phyloP scores from a whole-genome alignment of 2,888 invertebrate species.

The Dasypogon diadema region DNA sequence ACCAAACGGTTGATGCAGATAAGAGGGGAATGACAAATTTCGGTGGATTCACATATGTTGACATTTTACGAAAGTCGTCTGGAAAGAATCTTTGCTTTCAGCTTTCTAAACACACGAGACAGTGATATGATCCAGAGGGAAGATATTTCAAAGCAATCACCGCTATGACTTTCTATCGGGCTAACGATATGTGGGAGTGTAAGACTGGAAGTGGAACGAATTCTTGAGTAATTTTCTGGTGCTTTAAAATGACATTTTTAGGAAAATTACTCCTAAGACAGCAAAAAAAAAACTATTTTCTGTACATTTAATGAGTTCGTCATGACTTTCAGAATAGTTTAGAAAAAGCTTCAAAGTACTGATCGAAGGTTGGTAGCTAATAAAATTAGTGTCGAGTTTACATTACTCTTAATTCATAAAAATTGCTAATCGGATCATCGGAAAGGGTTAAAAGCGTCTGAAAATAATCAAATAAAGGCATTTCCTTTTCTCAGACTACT shows the following conservation, averaged over 20 bases:
- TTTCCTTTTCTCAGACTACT: conserved; percentile 34
- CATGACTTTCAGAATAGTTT: no score
- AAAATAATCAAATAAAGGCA: background rate
- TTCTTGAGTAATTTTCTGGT: background rate
- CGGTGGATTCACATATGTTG: background rate
- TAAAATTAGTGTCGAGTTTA: no score
- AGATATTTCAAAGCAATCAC: background rate
- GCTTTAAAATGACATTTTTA: no score
- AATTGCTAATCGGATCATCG: background rate
- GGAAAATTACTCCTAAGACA: no score
- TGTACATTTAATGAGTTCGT: no score
- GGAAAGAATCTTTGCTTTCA: background rate
- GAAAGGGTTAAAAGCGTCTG: background rate
- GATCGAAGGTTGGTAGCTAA: no score
- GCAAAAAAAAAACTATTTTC: no score
- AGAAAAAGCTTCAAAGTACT: no score
- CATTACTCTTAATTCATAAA: no score
- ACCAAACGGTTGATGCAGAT: background rate
- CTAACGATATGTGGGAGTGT: background rate
- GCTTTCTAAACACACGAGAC: background rate
- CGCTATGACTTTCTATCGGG: background rate
- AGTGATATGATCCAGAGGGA: background rate
- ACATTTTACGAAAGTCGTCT: background rate
- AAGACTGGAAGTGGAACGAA: background rate
- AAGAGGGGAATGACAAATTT: background rate